These are phyloP conservation scores for Grallaria varia DNA, from an alignment of 2,113 vertebrate genomes.

Conservation along the genomic window DNA sequence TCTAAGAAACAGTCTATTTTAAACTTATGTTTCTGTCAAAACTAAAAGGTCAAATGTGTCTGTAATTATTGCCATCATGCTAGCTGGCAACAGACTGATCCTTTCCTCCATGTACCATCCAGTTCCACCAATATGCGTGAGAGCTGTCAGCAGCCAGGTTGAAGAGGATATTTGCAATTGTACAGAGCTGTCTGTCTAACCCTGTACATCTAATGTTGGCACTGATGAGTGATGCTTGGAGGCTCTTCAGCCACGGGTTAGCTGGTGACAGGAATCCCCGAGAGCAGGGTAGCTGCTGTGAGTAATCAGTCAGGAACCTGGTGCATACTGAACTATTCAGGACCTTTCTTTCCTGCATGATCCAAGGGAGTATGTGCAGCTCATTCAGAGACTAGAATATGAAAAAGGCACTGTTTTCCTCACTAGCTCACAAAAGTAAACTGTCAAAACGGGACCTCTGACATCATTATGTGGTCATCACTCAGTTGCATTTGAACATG, in stretches of 20 bases:
- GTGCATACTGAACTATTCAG: not conserved
- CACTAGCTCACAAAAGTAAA: not conserved
- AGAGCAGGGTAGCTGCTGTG: not conserved
- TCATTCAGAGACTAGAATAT: not conserved
- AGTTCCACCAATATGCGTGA: not conserved
- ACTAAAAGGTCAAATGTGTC: not conserved
- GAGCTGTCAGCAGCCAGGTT: not conserved
- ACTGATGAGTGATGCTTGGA: not conserved
- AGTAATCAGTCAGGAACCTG: not conserved
- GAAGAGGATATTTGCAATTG: not conserved
- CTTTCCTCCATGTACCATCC: not conserved
- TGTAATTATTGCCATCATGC: not conserved
- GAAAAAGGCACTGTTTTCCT: not conserved
- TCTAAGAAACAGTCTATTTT: not conserved
- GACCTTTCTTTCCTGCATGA: not conserved
- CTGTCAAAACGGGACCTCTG: not conserved
- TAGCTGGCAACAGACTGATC: not conserved
- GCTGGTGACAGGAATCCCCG: not conserved
- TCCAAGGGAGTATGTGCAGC: not conserved
- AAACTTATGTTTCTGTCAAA: not conserved
- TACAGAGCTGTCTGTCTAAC: not conserved
- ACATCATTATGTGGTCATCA: not conserved
- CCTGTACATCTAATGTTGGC: accelerated
- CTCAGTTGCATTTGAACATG: not conserved
- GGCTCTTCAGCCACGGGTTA: not conserved